Evolutionary conservation across 2,797 vertebrate genomes (phyloP).

Genomic region (Phataginus tricuspis): DNA sequence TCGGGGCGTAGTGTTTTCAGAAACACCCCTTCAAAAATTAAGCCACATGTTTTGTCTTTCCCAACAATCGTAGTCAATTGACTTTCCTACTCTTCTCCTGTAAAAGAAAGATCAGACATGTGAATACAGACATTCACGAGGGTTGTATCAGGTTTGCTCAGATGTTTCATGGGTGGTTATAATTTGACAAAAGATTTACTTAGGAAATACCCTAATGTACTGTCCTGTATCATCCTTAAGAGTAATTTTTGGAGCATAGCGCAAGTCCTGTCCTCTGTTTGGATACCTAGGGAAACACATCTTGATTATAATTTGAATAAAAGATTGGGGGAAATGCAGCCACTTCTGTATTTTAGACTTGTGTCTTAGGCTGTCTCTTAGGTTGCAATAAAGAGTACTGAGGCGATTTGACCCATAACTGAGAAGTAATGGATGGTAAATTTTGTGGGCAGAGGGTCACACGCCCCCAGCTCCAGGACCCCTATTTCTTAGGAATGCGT

Average conservation of each 20-base stretch:
- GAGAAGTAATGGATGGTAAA: neutral
- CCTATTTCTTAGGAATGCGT: neutral
- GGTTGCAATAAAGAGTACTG: conserved; percentile 5
- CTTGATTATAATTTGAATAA: conserved; percentile 26
- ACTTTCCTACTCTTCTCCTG: conserved; percentile 34
- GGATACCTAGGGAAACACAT: neutral
- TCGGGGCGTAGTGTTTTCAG: conserved; percentile 70
- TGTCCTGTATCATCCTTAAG: neutral
- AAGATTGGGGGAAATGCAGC: neutral
- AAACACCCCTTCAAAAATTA: conserved; percentile 65
- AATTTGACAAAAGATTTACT: conserved; percentile 28
- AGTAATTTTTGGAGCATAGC: neutral
- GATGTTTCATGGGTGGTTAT: neutral
- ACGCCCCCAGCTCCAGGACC: neutral
- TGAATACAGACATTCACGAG: neutral
- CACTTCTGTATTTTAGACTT: too few species aligned
- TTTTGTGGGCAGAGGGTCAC: neutral
- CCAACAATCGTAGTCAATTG: conserved; percentile 37
- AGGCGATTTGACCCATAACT: neutral
- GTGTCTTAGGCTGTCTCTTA: neutral
- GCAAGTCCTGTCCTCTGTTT: neutral
- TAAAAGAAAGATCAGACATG: conserved; percentile 33
- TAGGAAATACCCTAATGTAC: neutral
- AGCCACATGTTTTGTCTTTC: conserved; percentile 48
- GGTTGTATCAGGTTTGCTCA: neutral